Evolutionary conservation across 2,113 vertebrate species (phyloP).

Genomic region (Clarias gariepinus): DNA sequence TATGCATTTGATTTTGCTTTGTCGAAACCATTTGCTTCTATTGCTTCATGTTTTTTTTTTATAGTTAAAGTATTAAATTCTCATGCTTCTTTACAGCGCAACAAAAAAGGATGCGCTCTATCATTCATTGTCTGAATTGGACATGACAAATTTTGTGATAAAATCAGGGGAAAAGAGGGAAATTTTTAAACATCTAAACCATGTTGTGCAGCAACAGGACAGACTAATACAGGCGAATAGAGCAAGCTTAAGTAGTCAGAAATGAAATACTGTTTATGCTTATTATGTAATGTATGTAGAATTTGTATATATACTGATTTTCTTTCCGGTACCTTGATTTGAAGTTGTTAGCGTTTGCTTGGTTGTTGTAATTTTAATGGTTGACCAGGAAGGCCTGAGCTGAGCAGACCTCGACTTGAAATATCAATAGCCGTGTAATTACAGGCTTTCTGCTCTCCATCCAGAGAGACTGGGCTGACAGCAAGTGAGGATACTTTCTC

Average conservation of each 20-base stretch:
- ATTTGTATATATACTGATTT: background rate
- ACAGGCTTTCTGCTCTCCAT: conserved; percentile 31
- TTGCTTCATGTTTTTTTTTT: background rate
- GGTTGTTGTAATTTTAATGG: background rate
- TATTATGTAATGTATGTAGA: background rate
- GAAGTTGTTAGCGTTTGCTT: background rate
- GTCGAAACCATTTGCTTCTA: background rate
- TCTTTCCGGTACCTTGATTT: background rate
- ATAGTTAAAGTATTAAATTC: background rate
- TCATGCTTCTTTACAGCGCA: too few relatives aligned
- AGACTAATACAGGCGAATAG: background rate
- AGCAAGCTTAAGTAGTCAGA: background rate
- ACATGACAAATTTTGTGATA: too few relatives aligned
- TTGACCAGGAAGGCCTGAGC: conserved; percentile 2
- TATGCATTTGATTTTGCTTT: background rate
- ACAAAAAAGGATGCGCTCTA: too few relatives aligned
- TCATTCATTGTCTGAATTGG: too few relatives aligned
- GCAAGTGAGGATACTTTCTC: conserved; percentile 41
- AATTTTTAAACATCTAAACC: too few relatives aligned
- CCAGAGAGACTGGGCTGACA: conserved; percentile 20
- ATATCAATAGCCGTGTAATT: conserved; percentile 43
- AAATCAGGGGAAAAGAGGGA: too few relatives aligned
- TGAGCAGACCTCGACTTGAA: background rate
- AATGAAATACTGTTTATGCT: background rate
- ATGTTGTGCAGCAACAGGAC: background rate